Evolutionary conservation across 2,797 vertebrate species (phyloP).

Genomic region (Cuculus canorus): DNA sequence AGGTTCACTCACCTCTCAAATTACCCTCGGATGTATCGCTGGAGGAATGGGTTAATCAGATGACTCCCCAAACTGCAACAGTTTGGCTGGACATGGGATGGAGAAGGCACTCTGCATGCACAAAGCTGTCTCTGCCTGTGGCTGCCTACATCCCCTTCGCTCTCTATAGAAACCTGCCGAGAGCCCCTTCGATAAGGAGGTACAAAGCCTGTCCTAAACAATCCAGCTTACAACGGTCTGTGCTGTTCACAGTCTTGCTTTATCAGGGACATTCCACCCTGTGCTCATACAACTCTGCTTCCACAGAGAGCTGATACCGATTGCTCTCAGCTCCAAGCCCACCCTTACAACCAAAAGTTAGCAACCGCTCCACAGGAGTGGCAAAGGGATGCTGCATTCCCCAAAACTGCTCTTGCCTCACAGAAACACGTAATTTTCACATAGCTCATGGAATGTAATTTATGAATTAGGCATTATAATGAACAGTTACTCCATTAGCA

Average conservation of each 20-base stretch:
- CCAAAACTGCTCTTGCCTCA: background rate
- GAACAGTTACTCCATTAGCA: background rate
- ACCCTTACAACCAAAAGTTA: background rate
- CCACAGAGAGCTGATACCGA: accelerated
- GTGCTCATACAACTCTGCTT: background rate
- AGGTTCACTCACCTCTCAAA: background rate
- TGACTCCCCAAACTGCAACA: accelerated
- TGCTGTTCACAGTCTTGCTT: background rate
- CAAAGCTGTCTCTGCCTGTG: background rate
- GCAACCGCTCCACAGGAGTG: background rate
- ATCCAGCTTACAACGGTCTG: too few species aligned
- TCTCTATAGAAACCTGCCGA: background rate
- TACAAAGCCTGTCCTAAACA: background rate
- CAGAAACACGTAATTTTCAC: background rate
- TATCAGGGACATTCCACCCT: accelerated
- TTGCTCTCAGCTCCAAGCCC: background rate
- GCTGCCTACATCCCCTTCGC: accelerated
- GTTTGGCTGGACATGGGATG: background rate
- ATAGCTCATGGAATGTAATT: background rate
- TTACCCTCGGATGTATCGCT: background rate
- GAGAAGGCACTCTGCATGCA: background rate
- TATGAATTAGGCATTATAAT: background rate
- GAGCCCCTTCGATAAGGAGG: background rate
- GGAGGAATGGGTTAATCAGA: background rate
- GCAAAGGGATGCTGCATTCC: background rate